A percentile compares a stretch with the other conserved stretches of the same genome.
Evolutionary conservation across 2,888 invertebrate species (phyloP).

Genomic region (Bimastos eiseni): DNA sequence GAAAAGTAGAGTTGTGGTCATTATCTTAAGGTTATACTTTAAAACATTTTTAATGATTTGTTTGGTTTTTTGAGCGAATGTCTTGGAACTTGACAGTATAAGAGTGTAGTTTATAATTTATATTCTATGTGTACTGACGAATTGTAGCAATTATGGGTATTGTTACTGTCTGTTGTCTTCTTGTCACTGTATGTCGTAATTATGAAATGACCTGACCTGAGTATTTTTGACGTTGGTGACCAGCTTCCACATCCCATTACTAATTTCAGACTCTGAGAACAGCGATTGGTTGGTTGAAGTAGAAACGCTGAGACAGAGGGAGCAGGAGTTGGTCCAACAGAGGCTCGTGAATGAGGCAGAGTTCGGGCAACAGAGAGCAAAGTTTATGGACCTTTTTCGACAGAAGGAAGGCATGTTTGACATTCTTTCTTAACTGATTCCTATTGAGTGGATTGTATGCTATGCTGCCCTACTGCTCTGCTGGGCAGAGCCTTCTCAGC

Average conservation of each 20-base stretch:
- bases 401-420: conserved; percentile 80
- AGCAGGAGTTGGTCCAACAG: conserved; percentile 32
- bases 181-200: neutral
- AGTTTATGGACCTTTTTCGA: conserved; percentile 87
- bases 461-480: too few species aligned
- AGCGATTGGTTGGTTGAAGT: conserved; percentile 25
- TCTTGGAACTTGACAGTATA: neutral
- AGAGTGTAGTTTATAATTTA: neutral
- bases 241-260: neutral
- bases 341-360: conserved; percentile 63
- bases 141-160: neutral
- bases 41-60: neutral
- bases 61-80: neutral
- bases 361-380: conserved; percentile 86
- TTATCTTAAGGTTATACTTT: neutral
- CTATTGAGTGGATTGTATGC: neutral
- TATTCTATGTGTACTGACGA: neutral
- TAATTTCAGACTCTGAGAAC: conserved; percentile 6
- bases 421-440: neutral
- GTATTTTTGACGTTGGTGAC: neutral
- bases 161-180: neutral
- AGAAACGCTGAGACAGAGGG: conserved; percentile 30
- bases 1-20: neutral
- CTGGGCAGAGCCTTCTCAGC: too few species aligned
- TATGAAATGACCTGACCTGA: neutral